Conservation (phyloP, 2,797 vertebrate genomes). For the Hozukius guyotensis region DNA sequence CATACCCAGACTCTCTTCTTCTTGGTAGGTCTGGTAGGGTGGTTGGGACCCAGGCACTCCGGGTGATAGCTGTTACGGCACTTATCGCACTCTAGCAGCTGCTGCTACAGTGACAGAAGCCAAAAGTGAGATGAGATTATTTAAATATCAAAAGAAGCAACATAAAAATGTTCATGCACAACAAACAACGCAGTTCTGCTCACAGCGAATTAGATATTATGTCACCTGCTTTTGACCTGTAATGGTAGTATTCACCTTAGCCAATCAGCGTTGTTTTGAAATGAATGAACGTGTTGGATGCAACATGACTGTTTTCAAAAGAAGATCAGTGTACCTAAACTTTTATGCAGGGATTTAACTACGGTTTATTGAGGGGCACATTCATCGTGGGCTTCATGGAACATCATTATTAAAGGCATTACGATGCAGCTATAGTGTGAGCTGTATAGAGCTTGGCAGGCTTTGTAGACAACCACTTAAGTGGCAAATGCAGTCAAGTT, state of each 20-base stretch:
- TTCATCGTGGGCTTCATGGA: background rate
- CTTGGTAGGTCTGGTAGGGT: conserved; percentile 97
- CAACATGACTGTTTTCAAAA: background rate
- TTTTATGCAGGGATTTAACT: background rate
- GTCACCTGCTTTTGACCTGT: background rate
- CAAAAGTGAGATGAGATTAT: conserved; percentile 22
- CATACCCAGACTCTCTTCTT: conserved; percentile 98
- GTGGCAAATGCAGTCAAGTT: background rate
- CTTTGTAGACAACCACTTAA: background rate
- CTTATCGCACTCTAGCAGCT: conserved; percentile 98
- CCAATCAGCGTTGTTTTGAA: background rate
- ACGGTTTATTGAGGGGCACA: background rate
- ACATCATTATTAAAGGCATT: conserved; percentile 22
- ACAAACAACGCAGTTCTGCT: background rate
- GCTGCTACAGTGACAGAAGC: conserved; percentile 71
- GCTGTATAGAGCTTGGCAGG: background rate
- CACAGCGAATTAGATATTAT: background rate
- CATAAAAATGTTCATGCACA: background rate
- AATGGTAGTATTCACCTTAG: background rate
- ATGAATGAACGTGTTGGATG: background rate
- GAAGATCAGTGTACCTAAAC: background rate
- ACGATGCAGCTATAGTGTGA: background rate
- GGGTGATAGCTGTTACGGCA: conserved; percentile 99
- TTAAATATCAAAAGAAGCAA: conserved; percentile 8
- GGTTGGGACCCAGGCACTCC: conserved; percentile 99